phyloP scores from a whole-genome alignment of 2,888 invertebrate species.

The Pristionchus entomophagus region DNA sequence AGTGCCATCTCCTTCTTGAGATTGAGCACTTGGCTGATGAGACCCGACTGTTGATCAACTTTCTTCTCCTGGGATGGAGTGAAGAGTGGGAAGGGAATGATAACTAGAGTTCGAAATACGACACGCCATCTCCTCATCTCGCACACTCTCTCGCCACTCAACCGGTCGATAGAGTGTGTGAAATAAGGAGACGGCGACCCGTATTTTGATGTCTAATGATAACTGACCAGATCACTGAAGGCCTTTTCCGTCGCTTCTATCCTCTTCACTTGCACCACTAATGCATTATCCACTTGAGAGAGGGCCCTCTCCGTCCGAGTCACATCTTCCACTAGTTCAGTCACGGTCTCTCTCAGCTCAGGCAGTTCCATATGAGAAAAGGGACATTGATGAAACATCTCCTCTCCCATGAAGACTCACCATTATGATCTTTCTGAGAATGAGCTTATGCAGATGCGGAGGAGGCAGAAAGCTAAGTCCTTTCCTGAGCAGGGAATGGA shows the following conservation, averaged over 20 bases:
- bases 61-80: neutral
- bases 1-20: neutral
- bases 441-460: constrained; percentile 11
- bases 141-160: too few species aligned
- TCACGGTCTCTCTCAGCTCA: constrained; percentile 33
- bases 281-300: constrained; percentile 38
- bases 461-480: constrained; percentile 38
- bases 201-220: too few species aligned
- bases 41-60: neutral
- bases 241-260: constrained; percentile 39
- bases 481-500: neutral
- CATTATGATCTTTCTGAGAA: constrained; percentile 33
- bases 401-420: neutral
- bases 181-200: too few species aligned
- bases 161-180: too few species aligned
- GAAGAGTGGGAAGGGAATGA: neutral
- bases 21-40: neutral
- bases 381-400: too few species aligned
- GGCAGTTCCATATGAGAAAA: neutral
- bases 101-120: too few species aligned
- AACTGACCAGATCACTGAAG: neutral
- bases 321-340: constrained; percentile 20
- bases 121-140: too few species aligned
- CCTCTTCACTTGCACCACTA: constrained; percentile 41
- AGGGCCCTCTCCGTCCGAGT: constrained; percentile 33